Evolutionary conservation across 2,113 vertebrate species (phyloP).

Genomic region (Semnornis frantzii): DNA sequence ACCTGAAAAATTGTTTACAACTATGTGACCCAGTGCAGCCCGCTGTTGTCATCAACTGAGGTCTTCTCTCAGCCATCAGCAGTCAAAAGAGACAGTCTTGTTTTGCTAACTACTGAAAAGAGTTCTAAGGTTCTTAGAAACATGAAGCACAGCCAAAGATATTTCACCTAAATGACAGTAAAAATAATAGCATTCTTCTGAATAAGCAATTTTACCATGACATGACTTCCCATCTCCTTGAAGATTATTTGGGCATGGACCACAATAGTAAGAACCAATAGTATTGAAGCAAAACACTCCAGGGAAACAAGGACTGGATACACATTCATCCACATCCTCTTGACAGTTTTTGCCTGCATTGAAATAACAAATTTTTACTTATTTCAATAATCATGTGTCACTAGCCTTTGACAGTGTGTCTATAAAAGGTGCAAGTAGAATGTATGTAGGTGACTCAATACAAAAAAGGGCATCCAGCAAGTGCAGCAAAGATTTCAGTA

Average conservation of each 20-base stretch:
- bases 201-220: slow-evolving; percentile 58
- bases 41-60: not conserved
- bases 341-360: slow-evolving; percentile 83
- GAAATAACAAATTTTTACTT: slow-evolving; percentile 5
- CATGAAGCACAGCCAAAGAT: not conserved
- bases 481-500: not conserved
- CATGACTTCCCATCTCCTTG: slow-evolving; percentile 83
- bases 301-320: slow-evolving; percentile 80
- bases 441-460: not conserved
- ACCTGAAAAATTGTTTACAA: not conserved
- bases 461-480: not conserved
- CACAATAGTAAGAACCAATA: slow-evolving; percentile 84
- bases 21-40: not conserved
- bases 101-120: not conserved
- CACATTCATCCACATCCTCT: slow-evolving; percentile 87
- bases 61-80: not conserved
- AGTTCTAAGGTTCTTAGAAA: not conserved
- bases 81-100: not conserved
- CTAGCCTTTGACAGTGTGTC: not conserved
- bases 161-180: not conserved
- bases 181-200: not conserved
- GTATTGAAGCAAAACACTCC: slow-evolving; percentile 84
- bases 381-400: not conserved
- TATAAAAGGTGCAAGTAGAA: not conserved
- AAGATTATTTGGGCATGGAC: slow-evolving; percentile 80